A percentile compares a stretch with the other conserved stretches of the same genome.
These are phyloP conservation scores for Acyrthosiphon pisum DNA, from an alignment of 1,140 invertebrate genomes.

Conservation along the genomic window DNA sequence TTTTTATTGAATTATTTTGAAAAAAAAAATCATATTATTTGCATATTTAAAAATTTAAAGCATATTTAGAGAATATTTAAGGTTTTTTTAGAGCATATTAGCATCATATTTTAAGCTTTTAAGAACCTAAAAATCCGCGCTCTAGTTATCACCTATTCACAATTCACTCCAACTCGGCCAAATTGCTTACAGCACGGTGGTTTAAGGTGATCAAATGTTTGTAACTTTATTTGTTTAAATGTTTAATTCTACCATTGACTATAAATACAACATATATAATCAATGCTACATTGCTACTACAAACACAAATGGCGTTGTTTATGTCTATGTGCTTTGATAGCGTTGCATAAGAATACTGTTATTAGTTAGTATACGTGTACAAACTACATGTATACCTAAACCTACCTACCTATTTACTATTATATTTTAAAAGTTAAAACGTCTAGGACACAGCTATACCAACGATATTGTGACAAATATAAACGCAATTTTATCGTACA, in stretches of 20 bases:
- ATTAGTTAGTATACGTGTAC: not conserved
- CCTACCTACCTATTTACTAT: not conserved
- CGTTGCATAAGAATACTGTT: not conserved
- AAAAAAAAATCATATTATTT: too few species aligned
- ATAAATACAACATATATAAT: not conserved
- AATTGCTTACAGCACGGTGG: not conserved
- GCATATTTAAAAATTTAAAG: too few species aligned
- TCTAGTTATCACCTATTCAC: not conserved
- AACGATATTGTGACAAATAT: not conserved
- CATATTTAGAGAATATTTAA: too few species aligned
- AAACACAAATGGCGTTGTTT: conserved; percentile 15
- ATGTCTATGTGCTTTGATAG: too few species aligned
- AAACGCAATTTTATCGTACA: not conserved
- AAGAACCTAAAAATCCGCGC: too few species aligned
- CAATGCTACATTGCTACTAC: not conserved
- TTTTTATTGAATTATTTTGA: too few species aligned
- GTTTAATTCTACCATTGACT: not conserved
- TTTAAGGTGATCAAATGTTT: not conserved
- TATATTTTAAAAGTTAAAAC: not conserved
- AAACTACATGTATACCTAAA: not conserved
- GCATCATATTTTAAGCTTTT: too few species aligned
- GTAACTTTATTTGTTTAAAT: not conserved
- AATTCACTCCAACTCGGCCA: not conserved
- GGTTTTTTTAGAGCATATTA: too few species aligned
- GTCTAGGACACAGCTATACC: not conserved